Evolutionary conservation across 2,113 vertebrate genomes (phyloP).

Genomic region (Maccullochella peelii): DNA sequence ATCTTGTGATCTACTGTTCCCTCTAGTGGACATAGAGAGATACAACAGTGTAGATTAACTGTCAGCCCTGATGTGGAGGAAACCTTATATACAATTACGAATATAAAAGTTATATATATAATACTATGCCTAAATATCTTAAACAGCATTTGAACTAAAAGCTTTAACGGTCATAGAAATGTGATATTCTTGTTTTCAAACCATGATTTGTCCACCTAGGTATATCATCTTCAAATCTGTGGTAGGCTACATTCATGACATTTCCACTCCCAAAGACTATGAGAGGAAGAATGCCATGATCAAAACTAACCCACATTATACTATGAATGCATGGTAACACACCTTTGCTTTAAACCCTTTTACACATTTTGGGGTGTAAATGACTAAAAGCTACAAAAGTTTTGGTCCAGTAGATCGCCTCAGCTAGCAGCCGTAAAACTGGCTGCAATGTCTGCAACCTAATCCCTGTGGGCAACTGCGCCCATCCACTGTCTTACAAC

Average conservation of each 20-base stretch:
- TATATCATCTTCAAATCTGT: neutral
- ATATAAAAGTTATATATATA: neutral
- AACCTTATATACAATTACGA: neutral
- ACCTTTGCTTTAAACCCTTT: neutral
- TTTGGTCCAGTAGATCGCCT: no score
- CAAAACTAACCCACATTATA: neutral
- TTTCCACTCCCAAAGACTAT: neutral
- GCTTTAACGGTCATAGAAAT: neutral
- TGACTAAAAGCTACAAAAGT: no score
- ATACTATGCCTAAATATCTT: neutral
- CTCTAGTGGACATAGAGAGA: slow-evolving; percentile 20
- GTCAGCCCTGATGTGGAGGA: neutral
- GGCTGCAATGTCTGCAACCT: no score
- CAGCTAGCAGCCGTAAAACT: no score
- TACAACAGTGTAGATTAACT: neutral
- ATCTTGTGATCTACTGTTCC: neutral
- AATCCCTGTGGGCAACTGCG: no score
- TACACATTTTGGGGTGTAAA: no score
- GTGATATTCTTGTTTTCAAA: neutral
- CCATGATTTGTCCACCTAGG: neutral
- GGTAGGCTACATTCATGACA: neutral
- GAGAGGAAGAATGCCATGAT: neutral
- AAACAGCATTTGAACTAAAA: neutral
- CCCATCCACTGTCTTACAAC: no score
- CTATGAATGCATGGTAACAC: neutral